Base-by-base conservation (phyloP, 2,113 vertebrate genomes). In the Glaucidium brasilianum region DNA sequence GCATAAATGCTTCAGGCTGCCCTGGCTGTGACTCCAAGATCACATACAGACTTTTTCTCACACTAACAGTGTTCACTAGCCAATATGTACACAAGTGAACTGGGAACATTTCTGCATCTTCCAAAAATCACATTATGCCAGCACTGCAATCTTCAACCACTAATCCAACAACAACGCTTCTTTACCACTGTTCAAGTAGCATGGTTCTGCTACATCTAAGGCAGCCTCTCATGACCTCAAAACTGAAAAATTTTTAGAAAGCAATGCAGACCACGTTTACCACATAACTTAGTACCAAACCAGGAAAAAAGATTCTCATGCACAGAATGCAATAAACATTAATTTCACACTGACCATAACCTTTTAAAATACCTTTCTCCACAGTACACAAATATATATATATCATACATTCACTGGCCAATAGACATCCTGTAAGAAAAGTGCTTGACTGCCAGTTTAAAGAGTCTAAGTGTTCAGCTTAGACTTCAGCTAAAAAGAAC, bases 221-320 rank as follows among this genome's bases (percentile, higher is more conserved):
- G 16, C 29, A 77, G 21, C 32, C 7, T 53, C 2, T 2, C 27
- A 30, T 3, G 5, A 68, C 32, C 25, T 58, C 35, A 69, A 41
- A 85, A 69, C 5, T 2, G 1, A 59, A 63, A 80, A 53, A 30
- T 39, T 81, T 91, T 68, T 52, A 69, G 10, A 34, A 2, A 82
- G 47, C 27, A 80, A 30, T 20, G 41, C 9, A 77, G 29, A 60
- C 12, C 3, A 4, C 3, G 27, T 63, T 58, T 62, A 52, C 32
- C 45, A 67, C 21, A 34, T 18, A 12, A 50, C 26, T 43, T 55
- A 14, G 6, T 7, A 93, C 7, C 16, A 64, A 93, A 45, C 10
- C 27, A 64, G 1, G 1, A 1, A 32, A 10, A 30, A 62, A 3
- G 5, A 52, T 5, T 43, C 39, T 60, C 8, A 81, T 3, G 10